phyloP scores from a whole-genome alignment of 2,797 vertebrate species.

The Pyrrhura leucotis region DNA sequence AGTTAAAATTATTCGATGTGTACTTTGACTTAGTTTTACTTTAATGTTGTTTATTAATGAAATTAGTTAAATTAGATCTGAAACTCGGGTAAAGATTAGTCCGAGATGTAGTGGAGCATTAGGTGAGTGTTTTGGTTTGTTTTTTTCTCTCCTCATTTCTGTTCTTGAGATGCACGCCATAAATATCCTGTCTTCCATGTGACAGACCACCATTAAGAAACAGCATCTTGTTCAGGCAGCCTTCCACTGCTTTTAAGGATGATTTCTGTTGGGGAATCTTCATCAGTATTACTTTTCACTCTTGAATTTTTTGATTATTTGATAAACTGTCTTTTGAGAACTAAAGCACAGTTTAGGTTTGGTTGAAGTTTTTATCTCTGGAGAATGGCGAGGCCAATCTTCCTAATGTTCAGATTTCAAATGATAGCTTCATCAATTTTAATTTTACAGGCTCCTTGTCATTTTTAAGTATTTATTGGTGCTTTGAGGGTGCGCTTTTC shows the following conservation, averaged over 20 bases:
- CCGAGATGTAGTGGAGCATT: neutral
- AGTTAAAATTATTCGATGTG: neutral
- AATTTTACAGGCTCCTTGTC: neutral
- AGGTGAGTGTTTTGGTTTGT: neutral
- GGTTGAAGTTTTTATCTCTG: neutral
- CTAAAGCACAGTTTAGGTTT: neutral
- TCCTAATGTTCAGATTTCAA: neutral
- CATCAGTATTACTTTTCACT: neutral
- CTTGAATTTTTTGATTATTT: neutral
- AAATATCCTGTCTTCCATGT: neutral
- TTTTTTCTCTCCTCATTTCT: neutral
- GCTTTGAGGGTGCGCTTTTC: neutral
- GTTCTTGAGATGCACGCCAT: neutral
- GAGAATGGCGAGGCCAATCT: neutral
- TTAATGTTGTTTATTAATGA: neutral
- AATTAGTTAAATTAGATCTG: neutral
- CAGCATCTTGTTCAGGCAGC: neutral
- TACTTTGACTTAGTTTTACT: neutral
- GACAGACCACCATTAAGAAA: neutral
- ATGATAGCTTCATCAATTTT: neutral
- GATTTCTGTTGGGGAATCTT: neutral
- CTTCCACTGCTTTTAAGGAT: neutral
- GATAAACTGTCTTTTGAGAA: neutral
- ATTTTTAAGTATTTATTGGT: neutral
- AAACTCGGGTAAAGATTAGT: neutral